Evolutionary conservation across 2,888 invertebrate species (phyloP), one percentile per base, ranked within the genome.

Genomic region (Thecocarcelia acutangulata): DNA sequence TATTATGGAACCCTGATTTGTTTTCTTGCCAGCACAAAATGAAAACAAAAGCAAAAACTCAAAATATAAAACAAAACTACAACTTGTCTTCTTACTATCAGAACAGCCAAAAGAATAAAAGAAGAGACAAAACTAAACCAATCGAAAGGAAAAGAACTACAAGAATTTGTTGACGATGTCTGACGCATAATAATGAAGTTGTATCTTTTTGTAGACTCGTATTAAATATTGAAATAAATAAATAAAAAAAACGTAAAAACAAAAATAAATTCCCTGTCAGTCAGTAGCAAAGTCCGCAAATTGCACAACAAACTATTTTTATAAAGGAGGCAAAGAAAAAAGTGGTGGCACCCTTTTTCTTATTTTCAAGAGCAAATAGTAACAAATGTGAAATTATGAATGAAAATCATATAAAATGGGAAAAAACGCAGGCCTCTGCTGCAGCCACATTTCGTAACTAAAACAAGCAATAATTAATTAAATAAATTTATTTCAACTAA

Each of bases 111-210:
- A n/a, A n/a, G 15, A 48, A 42, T 61, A 58, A 52, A 64, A 75
- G 58, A 54, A 63, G 6, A 15, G 8, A 19, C 50, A 40, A 66
- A 59, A 48, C 54, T 21, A 74, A 70, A 70, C n/a, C 21, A 82
- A 75, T 50, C 66, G 70, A 78, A 78, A 82, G 52, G 52, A 72
- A 70, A 64, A 78, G 70, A 72, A 78, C 61, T 50, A 64, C 56
- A 82, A 69, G 59, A 81, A 77, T 78, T 82, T 17, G 44, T 78
- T 68, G 78, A 56, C 78, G 78, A 75, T 69, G 82, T 75, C 78
- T 82, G 82, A 72, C 82, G 82, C 78, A 82, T 82, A 82, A 70
- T 78, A 82, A 82, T 82, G 82, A 82, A 82, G 82, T 82, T 82
- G 69, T 78, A 78, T 54, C 58, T 75, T 37, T 33, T 61, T 52